phyloP scores from a whole-genome alignment of 2,113 vertebrate species.

The Cricetomys ansorgei region DNA sequence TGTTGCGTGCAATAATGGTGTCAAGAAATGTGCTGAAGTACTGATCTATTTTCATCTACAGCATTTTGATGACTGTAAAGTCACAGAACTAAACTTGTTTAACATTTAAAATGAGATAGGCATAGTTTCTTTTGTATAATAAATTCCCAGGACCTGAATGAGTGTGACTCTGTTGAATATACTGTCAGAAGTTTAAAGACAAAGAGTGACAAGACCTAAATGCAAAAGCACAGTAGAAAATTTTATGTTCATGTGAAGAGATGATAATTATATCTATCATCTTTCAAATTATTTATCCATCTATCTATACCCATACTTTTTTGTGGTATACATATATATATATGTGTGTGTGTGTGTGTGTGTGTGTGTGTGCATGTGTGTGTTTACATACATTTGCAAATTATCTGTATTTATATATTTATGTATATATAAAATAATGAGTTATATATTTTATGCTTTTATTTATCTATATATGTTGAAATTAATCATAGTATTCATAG shows the following conservation, averaged over 20 bases:
- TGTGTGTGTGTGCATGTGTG: background rate
- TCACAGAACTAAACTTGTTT: background rate
- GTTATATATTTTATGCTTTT: background rate
- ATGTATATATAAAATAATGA: background rate
- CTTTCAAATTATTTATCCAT: too few species aligned
- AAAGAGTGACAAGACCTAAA: background rate
- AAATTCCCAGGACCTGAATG: background rate
- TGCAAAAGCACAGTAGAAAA: background rate
- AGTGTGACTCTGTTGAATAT: background rate
- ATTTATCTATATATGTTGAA: background rate
- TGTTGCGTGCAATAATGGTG: background rate
- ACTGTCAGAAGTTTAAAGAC: background rate
- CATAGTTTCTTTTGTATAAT: background rate
- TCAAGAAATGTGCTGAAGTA: background rate
- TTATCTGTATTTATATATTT: background rate
- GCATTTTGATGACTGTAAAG: conserved; percentile 19
- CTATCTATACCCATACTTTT: background rate
- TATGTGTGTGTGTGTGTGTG: background rate
- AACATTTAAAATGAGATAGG: background rate
- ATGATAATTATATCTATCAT: background rate
- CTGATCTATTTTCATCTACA: background rate
- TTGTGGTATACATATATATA: too few species aligned
- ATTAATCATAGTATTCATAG: background rate
- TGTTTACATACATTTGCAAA: background rate
- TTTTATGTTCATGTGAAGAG: background rate